phyloP scores from a whole-genome alignment of 2,888 invertebrate genomes.

The Elgonia sp. region DNA sequence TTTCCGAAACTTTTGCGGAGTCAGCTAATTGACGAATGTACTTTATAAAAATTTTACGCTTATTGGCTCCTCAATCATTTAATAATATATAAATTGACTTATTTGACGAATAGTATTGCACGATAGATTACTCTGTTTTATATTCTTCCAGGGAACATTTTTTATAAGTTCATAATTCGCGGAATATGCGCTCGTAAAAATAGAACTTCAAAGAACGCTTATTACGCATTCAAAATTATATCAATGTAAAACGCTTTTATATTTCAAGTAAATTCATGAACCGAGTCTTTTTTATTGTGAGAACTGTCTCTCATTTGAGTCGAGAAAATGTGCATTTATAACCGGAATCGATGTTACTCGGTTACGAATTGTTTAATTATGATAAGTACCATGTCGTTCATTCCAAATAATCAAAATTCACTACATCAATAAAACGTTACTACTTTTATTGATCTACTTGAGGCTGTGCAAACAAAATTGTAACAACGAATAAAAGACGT shows the following conservation, averaged over 20 bases:
- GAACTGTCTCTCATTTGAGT: slow-evolving; percentile 10
- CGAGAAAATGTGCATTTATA: slow-evolving; percentile 32
- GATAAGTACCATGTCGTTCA: slow-evolving; percentile 41
- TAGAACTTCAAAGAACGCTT: slow-evolving; percentile 25
- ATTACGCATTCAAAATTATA: slow-evolving; percentile 50
- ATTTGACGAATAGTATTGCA: slow-evolving; percentile 20
- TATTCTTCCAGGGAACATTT: background rate
- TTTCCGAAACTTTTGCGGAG: background rate
- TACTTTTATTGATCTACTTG: slow-evolving; percentile 23
- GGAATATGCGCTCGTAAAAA: slow-evolving; percentile 38
- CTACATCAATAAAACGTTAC: slow-evolving; percentile 46
- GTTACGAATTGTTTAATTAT: slow-evolving; percentile 61
- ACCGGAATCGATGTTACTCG: slow-evolving; percentile 48
- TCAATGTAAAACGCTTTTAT: slow-evolving; percentile 32
- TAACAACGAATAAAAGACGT: slow-evolving; percentile 13
- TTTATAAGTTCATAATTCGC: slow-evolving; percentile 39
- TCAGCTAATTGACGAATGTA: slow-evolving; percentile 49
- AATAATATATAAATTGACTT: slow-evolving; percentile 48
- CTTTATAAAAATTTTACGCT: slow-evolving; percentile 41
- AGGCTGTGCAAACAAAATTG: slow-evolving; percentile 33
- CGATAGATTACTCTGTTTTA: slow-evolving; percentile 9
- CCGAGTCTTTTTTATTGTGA: slow-evolving; percentile 31
- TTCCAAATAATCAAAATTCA: slow-evolving; percentile 49
- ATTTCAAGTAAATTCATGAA: slow-evolving; percentile 26
- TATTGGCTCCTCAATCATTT: slow-evolving; percentile 53